These are phyloP conservation scores for Pseudococcus longispinus DNA, from an alignment of 2,888 invertebrate species.

Conservation along the genomic window DNA sequence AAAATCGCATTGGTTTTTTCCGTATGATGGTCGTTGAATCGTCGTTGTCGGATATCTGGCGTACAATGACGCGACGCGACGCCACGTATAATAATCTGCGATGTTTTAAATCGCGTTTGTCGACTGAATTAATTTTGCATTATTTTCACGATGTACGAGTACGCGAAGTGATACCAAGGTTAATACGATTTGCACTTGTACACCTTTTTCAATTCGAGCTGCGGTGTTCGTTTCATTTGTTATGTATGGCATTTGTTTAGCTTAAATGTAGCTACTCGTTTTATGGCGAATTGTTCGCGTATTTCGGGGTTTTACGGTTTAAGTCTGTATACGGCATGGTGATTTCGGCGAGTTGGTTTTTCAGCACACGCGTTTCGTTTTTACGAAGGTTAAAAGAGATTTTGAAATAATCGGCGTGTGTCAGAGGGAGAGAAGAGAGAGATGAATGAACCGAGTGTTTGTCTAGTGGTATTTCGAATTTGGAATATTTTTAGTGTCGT, in stretches of 20 bases:
- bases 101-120: not conserved
- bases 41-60: not conserved
- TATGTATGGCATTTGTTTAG: not conserved
- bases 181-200: conserved; percentile 10
- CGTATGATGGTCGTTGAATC: not conserved
- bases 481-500: not conserved
- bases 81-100: not conserved
- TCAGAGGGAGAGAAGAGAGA: not conserved
- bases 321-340: not conserved
- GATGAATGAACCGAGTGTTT: not conserved
- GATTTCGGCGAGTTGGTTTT: not conserved
- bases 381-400: not conserved
- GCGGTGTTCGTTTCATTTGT: not conserved
- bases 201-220: not conserved
- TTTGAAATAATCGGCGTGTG: not conserved
- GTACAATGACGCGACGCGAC: not conserved
- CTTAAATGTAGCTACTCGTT: not conserved
- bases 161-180: conserved; percentile 4
- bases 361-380: not conserved
- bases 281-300: not conserved
- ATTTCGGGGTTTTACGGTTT: not conserved
- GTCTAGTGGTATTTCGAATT: not conserved
- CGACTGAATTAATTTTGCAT: not conserved
- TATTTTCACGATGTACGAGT: not conserved
- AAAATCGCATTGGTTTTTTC: not conserved